These are phyloP conservation scores for Holotrichia oblita DNA, from an alignment of 1,140 invertebrate genomes.

Conservation along the genomic window DNA sequence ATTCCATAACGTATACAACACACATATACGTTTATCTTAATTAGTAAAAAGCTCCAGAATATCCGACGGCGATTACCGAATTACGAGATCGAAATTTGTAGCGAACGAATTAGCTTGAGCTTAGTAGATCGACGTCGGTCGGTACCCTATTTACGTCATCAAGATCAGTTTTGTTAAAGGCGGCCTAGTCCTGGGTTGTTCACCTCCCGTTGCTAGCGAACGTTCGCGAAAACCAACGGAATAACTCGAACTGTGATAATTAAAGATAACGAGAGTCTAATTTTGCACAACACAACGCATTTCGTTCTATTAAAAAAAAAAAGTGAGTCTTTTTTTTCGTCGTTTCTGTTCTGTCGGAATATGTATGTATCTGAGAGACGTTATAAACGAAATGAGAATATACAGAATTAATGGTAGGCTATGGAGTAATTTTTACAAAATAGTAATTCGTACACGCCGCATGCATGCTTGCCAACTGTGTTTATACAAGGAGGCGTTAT, in stretches of 20 bases:
- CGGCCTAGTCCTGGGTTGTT: slow-evolving; percentile 13
- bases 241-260: not conserved
- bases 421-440: not conserved
- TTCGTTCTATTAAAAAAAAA: not conserved
- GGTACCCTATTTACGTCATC: slow-evolving; percentile 27
- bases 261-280: slow-evolving; percentile 34
- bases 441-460: not conserved
- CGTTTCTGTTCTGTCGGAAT: not conserved
- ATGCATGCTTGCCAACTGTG: not conserved
- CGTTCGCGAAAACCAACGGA: not conserved
- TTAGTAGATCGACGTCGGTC: not conserved
- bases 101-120: slow-evolving; percentile 10
- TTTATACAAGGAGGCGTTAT: slow-evolving; percentile 7
- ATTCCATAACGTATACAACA: too few relatives aligned
- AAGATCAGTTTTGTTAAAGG: slow-evolving; percentile 18
- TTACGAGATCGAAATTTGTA: not conserved
- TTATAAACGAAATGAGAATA: not conserved
- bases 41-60: not conserved
- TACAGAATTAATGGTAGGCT: not conserved
- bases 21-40: not conserved
- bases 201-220: not conserved
- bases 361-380: not conserved
- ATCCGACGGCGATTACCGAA: not conserved
- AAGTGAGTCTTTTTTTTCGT: not conserved
- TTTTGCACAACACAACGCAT: slow-evolving; percentile 10